Conservation (phyloP, 2,888 invertebrate species). For the Eulithis testata region DNA sequence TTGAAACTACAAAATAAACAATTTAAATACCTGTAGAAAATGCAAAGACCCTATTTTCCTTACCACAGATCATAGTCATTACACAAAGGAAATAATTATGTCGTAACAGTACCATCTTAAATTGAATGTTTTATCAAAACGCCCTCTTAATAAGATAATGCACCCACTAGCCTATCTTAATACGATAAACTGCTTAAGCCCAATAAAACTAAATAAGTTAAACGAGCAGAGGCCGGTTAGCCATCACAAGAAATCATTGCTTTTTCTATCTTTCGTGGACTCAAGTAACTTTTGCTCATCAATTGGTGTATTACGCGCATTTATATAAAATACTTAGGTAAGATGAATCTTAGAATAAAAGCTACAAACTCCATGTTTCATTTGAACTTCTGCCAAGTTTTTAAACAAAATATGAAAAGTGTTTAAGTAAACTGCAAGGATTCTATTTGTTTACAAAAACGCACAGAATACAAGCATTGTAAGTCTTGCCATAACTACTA, state of each 20-base stretch:
- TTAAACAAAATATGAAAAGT: slow-evolving; percentile 25
- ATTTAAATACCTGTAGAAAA: slow-evolving; percentile 3
- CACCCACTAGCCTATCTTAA: slow-evolving; percentile 70
- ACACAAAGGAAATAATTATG: slow-evolving; percentile 37
- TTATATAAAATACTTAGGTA: slow-evolving; percentile 1
- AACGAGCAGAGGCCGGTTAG: slow-evolving; percentile 70
- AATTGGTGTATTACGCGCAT: neutral
- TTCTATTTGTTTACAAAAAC: slow-evolving; percentile 22
- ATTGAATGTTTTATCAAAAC: slow-evolving; percentile 70
- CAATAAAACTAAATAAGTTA: slow-evolving; percentile 81
- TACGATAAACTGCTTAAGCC: slow-evolving; percentile 75
- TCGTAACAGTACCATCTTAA: slow-evolving; percentile 52
- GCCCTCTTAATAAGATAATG: slow-evolving; percentile 66
- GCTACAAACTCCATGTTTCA: slow-evolving; percentile 27
- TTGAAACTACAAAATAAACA: no score
- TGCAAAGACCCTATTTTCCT: slow-evolving; percentile 31
- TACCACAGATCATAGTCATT: slow-evolving; percentile 7
- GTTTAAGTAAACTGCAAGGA: slow-evolving; percentile 22
- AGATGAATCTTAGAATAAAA: no score
- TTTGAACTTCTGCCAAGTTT: slow-evolving; percentile 28
- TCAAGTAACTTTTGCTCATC: neutral
- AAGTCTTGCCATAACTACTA: slow-evolving; percentile 43
- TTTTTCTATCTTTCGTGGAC: slow-evolving; percentile 39
- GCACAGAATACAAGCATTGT: slow-evolving; percentile 20
- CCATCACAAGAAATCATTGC: slow-evolving; percentile 53